These are phyloP conservation scores for Drosophila parvula DNA, from an alignment of 1,140 invertebrate species.

Conservation along the genomic window DNA sequence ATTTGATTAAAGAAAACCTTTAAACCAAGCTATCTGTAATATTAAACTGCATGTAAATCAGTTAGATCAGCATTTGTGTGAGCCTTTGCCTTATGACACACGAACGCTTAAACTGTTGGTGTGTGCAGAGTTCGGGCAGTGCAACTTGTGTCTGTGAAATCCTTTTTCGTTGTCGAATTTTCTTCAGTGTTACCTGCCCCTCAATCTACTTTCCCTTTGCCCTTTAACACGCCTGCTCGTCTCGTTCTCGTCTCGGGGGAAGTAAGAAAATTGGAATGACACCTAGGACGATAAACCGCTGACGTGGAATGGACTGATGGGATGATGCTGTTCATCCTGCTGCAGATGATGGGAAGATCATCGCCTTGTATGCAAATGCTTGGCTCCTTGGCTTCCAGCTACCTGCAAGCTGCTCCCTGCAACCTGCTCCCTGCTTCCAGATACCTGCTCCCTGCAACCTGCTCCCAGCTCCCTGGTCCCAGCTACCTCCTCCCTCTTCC, in stretches of 20 bases:
- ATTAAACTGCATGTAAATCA: too few species aligned
- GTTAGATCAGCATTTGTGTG: too few species aligned
- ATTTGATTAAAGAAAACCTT: too few species aligned
- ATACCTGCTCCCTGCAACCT: not conserved
- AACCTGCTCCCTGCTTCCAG: too few species aligned
- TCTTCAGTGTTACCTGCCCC: not conserved
- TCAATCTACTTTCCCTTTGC: not conserved
- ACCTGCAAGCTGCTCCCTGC: too few species aligned
- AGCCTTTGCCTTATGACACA: too few species aligned
- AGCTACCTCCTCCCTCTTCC: not conserved
- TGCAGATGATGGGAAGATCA: conserved; percentile 9
- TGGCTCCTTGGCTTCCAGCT: not conserved
- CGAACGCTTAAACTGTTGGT: too few species aligned
- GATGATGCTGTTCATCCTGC: conserved; percentile 5
- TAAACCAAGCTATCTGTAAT: too few species aligned
- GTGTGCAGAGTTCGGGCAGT: too few species aligned
- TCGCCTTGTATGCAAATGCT: conserved; percentile 36
- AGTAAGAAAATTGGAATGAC: conserved; percentile 35
- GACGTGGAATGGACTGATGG: conserved; percentile 23
- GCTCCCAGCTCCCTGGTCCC: not conserved
- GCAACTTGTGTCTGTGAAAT: too few species aligned
- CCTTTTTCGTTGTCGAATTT: too few species aligned
- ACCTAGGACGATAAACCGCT: conserved; percentile 35
- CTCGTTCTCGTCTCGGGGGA: not conserved
- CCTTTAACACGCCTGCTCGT: not conserved